phyloP scores from a whole-genome alignment of 2,797 vertebrate species.

The Enoplosus armatus region DNA sequence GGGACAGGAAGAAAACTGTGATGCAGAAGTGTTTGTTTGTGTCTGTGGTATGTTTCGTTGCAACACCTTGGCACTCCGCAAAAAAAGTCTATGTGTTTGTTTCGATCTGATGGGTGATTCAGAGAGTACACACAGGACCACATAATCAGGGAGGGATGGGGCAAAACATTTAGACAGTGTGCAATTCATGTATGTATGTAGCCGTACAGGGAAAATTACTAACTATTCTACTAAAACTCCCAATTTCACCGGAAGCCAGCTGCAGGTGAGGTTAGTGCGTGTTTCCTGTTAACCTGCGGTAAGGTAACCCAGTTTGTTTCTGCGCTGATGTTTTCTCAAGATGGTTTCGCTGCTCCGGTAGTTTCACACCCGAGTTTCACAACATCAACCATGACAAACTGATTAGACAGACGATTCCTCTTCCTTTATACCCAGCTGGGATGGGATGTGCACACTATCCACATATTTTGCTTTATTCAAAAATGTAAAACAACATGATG shows the following conservation, averaged over 20 bases:
- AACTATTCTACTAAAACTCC: not conserved
- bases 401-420: no score
- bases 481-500: no score
- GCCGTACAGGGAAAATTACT: no score
- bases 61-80: not conserved
- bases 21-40: not conserved
- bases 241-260: not conserved
- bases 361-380: slow-evolving; percentile 2
- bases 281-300: slow-evolving; percentile 34
- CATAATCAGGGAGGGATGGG: no score
- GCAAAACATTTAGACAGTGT: not conserved
- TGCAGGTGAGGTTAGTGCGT: not conserved
- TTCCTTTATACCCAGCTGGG: no score
- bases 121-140: not conserved
- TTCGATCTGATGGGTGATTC: not conserved
- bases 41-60: not conserved
- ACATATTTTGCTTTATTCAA: no score
- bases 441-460: no score
- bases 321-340: not conserved
- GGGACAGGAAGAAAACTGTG: not conserved
- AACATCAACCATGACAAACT: slow-evolving; percentile 5
- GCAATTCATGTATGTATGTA: not conserved
- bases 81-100: not conserved
- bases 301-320: not conserved
- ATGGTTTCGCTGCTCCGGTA: not conserved